A percentile compares a stretch with the other conserved stretches of the same genome.
Conservation (phyloP, 1,140 invertebrate genomes). For the Latrodectus geometricus region DNA sequence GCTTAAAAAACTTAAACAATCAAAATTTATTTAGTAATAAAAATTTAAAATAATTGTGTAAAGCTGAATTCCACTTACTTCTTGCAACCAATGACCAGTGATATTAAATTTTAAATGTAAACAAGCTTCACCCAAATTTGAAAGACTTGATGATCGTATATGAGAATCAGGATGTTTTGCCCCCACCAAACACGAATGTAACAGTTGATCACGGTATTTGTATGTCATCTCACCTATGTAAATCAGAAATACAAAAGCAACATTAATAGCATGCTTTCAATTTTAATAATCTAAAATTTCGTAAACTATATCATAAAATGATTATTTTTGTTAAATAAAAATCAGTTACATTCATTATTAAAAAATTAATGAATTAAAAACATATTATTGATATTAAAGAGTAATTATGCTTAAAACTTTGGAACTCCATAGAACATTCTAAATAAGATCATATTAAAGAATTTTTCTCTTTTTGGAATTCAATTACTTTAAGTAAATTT, state of each 20-base stretch:
- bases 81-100: conserved; percentile 76
- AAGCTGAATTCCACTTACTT: conserved; percentile 73
- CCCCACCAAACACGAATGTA: conserved; percentile 80
- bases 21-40: background rate
- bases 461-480: no score
- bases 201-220: conserved; percentile 77
- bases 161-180: conserved; percentile 78
- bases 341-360: no score
- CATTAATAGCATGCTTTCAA: background rate
- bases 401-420: no score
- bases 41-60: background rate
- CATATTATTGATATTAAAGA: no score
- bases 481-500: no score
- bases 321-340: no score
- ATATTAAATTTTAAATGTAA: conserved; percentile 80
- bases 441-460: no score
- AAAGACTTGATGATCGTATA: conserved; percentile 84
- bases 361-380: no score
- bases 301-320: no score
- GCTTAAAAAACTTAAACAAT: background rate
- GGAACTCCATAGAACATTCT: no score
- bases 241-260: conserved; percentile 64
- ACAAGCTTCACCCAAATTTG: conserved; percentile 87
- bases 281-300: no score
- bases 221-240: conserved; percentile 79